phyloP scores from a whole-genome alignment of 1,140 invertebrate species.

The Polyergus mexicanus region DNA sequence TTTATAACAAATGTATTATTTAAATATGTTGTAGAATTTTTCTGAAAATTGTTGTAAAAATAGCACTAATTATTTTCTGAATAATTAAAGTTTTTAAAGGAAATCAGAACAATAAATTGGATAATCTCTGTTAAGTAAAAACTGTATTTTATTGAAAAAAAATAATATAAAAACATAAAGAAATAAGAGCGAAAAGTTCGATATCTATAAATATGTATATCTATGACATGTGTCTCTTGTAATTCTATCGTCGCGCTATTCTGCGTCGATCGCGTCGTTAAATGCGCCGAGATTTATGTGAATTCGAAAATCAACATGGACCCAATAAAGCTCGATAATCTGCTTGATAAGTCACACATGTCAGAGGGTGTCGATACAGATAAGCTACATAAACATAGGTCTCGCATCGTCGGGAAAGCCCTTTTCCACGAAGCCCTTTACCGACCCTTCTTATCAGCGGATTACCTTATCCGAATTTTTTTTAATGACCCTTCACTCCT shows the following conservation, averaged over 20 bases:
- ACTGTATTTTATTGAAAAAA: no score
- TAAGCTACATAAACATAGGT: conserved; percentile 67
- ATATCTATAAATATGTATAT: neutral
- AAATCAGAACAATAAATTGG: no score
- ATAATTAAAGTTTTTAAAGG: no score
- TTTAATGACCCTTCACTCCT: conserved; percentile 60
- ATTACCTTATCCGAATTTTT: conserved; percentile 69
- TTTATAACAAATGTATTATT: no score
- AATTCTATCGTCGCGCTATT: neutral
- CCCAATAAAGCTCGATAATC: conserved; percentile 75
- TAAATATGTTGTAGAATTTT: no score
- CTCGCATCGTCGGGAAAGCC: conserved; percentile 35
- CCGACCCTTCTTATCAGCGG: conserved; percentile 69
- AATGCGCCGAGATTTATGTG: conserved; percentile 68
- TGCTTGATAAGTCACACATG: conserved; percentile 72
- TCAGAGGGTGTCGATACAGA: conserved; percentile 59
- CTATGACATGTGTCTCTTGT: neutral
- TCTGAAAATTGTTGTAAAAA: no score
- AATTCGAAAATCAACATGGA: conserved; percentile 68
- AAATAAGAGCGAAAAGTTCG: no score
- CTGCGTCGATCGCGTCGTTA: conserved; percentile 25
- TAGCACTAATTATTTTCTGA: no score
- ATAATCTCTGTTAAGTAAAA: no score
- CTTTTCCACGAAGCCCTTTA: conserved; percentile 4
- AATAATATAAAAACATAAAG: no score